phyloP scores from a whole-genome alignment of 2,888 invertebrate genomes.

The Clusia tigrina region DNA sequence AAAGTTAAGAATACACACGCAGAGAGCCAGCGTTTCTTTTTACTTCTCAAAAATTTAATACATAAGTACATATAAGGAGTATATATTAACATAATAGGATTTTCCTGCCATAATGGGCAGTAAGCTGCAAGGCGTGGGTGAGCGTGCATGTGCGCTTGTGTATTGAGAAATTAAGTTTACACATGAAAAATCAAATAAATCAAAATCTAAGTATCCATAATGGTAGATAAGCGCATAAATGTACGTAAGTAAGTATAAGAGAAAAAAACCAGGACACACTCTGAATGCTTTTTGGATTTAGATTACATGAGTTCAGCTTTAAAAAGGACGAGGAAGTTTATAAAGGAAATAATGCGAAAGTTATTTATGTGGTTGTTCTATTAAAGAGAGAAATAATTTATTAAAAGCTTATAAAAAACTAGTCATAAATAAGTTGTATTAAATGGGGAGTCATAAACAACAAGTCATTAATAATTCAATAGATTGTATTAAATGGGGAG shows the following conservation, averaged over 20 bases:
- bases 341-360: no score
- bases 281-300: not conserved
- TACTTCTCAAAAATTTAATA: not conserved
- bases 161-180: not conserved
- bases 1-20: not conserved
- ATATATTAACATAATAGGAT: conserved; percentile 7
- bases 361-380: no score
- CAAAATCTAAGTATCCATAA: not conserved
- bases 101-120: not conserved
- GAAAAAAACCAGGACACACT: not conserved
- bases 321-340: no score
- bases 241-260: not conserved
- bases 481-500: no score
- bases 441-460: no score
- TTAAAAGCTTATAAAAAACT: no score
- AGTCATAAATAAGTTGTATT: no score
- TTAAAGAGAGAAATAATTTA: no score
- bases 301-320: no score
- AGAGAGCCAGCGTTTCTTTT: no score
- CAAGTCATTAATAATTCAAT: no score
- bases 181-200: not conserved
- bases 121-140: not conserved
- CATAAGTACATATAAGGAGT: not conserved
- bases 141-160: no score
- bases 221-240: not conserved